Evolutionary conservation across 2,113 vertebrate genomes (phyloP), one percentile per base, ranked within the genome.

Genomic region (Tachycineta bicolor): DNA sequence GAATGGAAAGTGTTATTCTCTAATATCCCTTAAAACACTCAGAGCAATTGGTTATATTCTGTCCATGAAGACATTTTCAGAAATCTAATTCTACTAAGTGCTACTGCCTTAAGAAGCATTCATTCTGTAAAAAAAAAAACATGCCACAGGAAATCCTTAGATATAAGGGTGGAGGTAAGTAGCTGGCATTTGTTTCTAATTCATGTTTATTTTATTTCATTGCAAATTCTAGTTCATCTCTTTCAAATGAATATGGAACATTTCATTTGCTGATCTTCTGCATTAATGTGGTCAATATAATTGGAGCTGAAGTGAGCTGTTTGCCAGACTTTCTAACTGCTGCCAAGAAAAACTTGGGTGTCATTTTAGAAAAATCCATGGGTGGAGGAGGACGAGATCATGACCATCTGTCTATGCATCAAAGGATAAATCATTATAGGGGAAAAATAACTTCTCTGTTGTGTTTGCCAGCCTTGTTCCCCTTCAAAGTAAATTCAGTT

Each of bases 291-390:
- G 98, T 97, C 98, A 97, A 97, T 97, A 97, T 97, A 98, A 98
- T 97, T 97, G 98, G 96, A 98, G 94, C 95, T 96, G 95, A 97
- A 97, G 89, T 58, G 96, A 98, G 97, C 97, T 98, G 97, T 97
- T 98, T 98, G 98, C 98, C 98, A 98, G 97, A 97, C 97, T 97
- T 97, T 84, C 83, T 93, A 97, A 97, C 93, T 97, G 96, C 98
- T 98, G 98, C 98, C 98, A 98, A 98, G 97, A 98, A 98, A 98
- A 98, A 97, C 97, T 98, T 98, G 97, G 97, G 98, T 98, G 98
- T 98, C 98, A 97, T 98, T 97, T 98, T 97, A 97, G 97, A 98
- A 98, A 98, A 98, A 98, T 97, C 97, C 96, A 96, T 97, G 94
- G 91, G 96, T 97, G 97, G 97, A 96, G 97, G 97, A 97, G 96